Conservation (phyloP, 2,113 vertebrate genomes). For the Nasalis larvatus region DNA sequence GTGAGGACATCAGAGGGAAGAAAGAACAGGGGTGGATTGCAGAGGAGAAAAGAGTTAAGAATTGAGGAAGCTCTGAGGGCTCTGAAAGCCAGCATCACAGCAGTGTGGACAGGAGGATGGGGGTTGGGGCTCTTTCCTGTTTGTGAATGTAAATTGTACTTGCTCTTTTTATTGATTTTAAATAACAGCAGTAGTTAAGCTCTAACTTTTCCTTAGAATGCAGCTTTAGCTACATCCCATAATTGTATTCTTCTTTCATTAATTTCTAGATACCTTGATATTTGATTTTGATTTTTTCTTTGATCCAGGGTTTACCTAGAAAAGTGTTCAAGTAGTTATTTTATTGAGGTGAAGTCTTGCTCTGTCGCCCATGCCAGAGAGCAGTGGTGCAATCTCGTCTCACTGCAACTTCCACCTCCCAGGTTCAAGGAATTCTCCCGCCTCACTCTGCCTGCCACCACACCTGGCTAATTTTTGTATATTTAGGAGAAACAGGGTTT, state of each 20-base stretch:
- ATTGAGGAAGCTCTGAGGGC: background rate
- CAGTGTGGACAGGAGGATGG: background rate
- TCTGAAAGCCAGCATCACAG: background rate
- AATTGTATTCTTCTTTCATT: background rate
- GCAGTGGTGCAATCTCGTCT: no score
- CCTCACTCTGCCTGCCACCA: no score
- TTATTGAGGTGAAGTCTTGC: no score
- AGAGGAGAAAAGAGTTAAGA: background rate
- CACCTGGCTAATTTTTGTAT: no score
- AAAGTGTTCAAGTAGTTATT: background rate
- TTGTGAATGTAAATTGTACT: background rate
- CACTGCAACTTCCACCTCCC: no score
- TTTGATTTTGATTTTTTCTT: background rate
- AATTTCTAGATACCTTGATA: background rate
- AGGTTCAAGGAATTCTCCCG: no score
- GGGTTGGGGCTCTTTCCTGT: background rate
- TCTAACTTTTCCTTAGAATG: background rate
- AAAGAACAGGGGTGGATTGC: background rate
- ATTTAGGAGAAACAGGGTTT: no score
- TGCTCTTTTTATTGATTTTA: background rate
- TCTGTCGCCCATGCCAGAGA: no score
- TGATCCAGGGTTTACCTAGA: background rate
- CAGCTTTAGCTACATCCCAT: background rate
- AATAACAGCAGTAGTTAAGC: background rate
- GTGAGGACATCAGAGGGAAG: background rate